Conservation (phyloP, 2,113 vertebrate species). For the Danio rerio region GRCz12tu NC_133179.1:20235001-20235500, state of each 20-base stretch:
- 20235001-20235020: background rate
- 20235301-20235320: conserved; percentile 25
- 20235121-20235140: conserved; percentile 51
- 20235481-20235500: conserved; percentile 48
- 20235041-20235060: conserved; percentile 28
- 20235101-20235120: conserved; percentile 37
- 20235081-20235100: conserved; percentile 24
- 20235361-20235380: background rate
- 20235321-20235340: conserved; percentile 21
- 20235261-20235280: conserved; percentile 4
- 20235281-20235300: background rate
- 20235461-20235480: conserved; percentile 22
- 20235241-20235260: background rate
- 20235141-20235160: conserved; percentile 55
- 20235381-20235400: conserved; percentile 1
- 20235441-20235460: conserved; percentile 43
- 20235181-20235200: conserved; percentile 56
- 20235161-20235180: conserved; percentile 50
- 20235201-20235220: conserved; percentile 28
- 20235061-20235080: conserved; percentile 26
- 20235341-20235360: conserved; percentile 32
- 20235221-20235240: conserved; percentile 37
- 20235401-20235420: conserved; percentile 1
- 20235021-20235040: conserved; percentile 10
- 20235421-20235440: conserved; percentile 23